Evolutionary conservation across 2,888 invertebrate species (phyloP), one percentile per base, ranked within the genome.

Genomic region (Marasmarcha lunaedactyla): DNA sequence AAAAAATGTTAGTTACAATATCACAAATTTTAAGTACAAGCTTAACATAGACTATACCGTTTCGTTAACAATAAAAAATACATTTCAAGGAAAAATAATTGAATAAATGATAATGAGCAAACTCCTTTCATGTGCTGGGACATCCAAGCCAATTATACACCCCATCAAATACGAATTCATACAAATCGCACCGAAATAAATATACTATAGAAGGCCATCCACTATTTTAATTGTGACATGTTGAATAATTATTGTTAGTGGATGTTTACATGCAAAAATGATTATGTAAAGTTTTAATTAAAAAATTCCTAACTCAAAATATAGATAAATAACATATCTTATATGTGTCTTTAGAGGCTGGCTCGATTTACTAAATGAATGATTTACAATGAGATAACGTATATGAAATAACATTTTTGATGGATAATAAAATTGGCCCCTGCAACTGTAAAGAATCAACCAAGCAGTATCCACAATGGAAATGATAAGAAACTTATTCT

Each of bases 351-450:
- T n/a, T n/a, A n/a, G n/a, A n/a, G n/a, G n/a, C n/a, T n/a, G n/a
- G n/a, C n/a, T n/a, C 25, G 9, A 5, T 5, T 25, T 25, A 6
- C 25, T 25, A 25, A 25, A 25, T 25, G 25, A 25, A 5, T 25
- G 5, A 6, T 25, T 25, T 30, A 11, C 20, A 20, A 20, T 25
- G 33, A 14, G 38, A 26, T 30, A n/a, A n/a, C n/a, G n/a, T 13
- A 33, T n/a, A 38, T 57, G 52, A 56, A 54, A 42, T 41, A 39
- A 45, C 14, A 45, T 48, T 43, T 68, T 69, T 70, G 76, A 73
- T 79, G 68, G 78, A 78, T 77, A 73, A 55, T 71, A 56, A 46
- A 65, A 71, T 70, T 74, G 83, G 79, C 65, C 71, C 20, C 79
- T 68, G 73, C 77, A 52, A 72, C 72, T 70, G 72, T 64, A 71